These are phyloP conservation scores for Petaurus breviceps DNA, from an alignment of 2,113 vertebrate genomes.

Conservation along the genomic window DNA sequence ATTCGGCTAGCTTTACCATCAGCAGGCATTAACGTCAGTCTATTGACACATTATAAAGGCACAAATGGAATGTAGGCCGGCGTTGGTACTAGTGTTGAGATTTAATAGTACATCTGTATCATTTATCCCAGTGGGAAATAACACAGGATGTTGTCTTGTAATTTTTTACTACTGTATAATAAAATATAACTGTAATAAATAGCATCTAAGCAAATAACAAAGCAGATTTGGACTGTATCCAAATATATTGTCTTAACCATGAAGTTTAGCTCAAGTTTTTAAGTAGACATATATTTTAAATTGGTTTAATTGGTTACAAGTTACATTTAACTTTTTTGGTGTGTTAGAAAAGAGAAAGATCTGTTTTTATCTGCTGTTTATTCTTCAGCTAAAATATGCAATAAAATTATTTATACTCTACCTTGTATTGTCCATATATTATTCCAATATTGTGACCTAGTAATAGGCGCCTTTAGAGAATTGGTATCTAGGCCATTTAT, in stretches of 20 bases:
- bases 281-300: slow-evolving; percentile 22
- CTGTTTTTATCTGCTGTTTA: slow-evolving; percentile 47
- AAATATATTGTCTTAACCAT: slow-evolving; percentile 77
- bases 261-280: slow-evolving; percentile 61
- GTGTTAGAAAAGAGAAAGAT: slow-evolving; percentile 19
- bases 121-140: slow-evolving; percentile 82
- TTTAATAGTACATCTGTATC: slow-evolving; percentile 82
- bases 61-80: slow-evolving; percentile 71
- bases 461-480: slow-evolving; percentile 14
- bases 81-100: slow-evolving; percentile 63
- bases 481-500: neutral
- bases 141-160: slow-evolving; percentile 81
- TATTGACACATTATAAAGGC: slow-evolving; percentile 77
- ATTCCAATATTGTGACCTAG: neutral
- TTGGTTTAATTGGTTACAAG: slow-evolving; percentile 63
- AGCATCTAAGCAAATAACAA: slow-evolving; percentile 80
- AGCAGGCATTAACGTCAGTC: slow-evolving; percentile 73
- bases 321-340: slow-evolving; percentile 25
- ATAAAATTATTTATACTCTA: slow-evolving; percentile 10
- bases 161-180: slow-evolving; percentile 84
- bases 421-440: neutral
- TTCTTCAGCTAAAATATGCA: slow-evolving; percentile 42
- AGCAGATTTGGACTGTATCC: slow-evolving; percentile 77
- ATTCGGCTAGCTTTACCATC: slow-evolving; percentile 68
- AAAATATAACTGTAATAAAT: slow-evolving; percentile 85